These are phyloP conservation scores for Dolichotis patagonum DNA, from an alignment of 2,113 vertebrate species.

Conservation along the genomic window DNA sequence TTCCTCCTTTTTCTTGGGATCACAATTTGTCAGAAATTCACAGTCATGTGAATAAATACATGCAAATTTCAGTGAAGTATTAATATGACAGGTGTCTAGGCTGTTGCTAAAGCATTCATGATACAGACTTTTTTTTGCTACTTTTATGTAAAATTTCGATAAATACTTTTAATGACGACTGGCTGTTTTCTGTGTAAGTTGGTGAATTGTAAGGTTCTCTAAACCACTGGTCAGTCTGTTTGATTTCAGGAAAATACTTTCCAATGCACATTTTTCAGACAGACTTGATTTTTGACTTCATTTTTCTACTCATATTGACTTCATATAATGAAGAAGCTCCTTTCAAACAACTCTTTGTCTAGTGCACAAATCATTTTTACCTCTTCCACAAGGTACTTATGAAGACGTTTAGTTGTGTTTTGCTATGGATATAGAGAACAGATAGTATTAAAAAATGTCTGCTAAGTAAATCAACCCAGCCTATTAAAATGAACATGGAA, in stretches of 20 bases:
- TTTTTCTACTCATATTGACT: not conserved
- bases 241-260: constrained; percentile 29
- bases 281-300: not conserved
- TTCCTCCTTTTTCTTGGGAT: not conserved
- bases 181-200: not conserved
- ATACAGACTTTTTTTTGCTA: not conserved
- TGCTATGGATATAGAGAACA: not conserved
- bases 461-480: not conserved
- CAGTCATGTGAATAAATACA: not conserved
- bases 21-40: not conserved
- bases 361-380: not conserved
- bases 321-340: not conserved
- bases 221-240: not conserved
- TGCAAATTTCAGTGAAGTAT: not conserved
- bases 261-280: not conserved
- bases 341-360: not conserved
- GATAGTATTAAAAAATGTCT: not conserved
- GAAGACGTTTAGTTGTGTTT: not conserved
- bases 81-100: not conserved
- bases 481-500: not conserved
- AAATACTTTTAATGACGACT: not conserved
- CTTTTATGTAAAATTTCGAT: not conserved
- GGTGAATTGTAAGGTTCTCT: not conserved
- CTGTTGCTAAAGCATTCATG: not conserved
- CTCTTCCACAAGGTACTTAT: not conserved